Percentiles rank a stretch among this genome's conserved stretches.
phyloP scores from a whole-genome alignment of 1,140 invertebrate genomes.

The Pentalonia nigronervosa region DNA sequence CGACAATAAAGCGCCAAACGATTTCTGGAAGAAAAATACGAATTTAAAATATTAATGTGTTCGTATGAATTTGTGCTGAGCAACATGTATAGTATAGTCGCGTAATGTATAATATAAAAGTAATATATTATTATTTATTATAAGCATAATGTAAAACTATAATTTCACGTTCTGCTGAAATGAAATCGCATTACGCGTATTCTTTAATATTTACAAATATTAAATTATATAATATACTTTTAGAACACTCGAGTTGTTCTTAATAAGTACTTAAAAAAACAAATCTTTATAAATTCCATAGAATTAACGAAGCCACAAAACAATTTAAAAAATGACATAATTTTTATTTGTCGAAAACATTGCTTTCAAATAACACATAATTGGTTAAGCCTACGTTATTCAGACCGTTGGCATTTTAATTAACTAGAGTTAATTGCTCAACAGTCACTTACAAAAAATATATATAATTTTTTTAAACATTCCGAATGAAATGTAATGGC shows the following conservation, averaged over 20 bases:
- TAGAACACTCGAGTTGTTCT: not conserved
- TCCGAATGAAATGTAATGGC: not conserved
- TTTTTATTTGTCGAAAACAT: slow-evolving; percentile 39
- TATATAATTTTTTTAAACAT: not conserved
- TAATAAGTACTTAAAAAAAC: not conserved
- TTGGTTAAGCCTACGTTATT: slow-evolving; percentile 22
- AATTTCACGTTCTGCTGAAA: not conserved
- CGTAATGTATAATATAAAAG: not conserved
- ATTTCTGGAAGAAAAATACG: not conserved
- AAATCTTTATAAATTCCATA: not conserved
- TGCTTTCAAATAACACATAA: slow-evolving; percentile 20
- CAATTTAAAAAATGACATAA: not conserved
- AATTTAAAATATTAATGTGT: not conserved
- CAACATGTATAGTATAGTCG: not conserved
- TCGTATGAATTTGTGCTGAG: not conserved
- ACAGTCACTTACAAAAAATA: not conserved
- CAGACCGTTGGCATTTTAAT: slow-evolving; percentile 26
- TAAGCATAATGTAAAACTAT: not conserved
- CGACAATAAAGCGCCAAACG: not conserved
- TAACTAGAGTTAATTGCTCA: slow-evolving; percentile 29
- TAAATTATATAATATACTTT: not conserved
- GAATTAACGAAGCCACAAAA: not conserved
- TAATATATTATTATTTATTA: not conserved
- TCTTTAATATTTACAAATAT: not conserved
- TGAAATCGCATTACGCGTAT: not conserved